Percentiles rank a stretch among this genome's conserved stretches.
Evolutionary conservation across 2,797 vertebrate species (phyloP).

Genomic region (Cryptoprocta ferox): DNA sequence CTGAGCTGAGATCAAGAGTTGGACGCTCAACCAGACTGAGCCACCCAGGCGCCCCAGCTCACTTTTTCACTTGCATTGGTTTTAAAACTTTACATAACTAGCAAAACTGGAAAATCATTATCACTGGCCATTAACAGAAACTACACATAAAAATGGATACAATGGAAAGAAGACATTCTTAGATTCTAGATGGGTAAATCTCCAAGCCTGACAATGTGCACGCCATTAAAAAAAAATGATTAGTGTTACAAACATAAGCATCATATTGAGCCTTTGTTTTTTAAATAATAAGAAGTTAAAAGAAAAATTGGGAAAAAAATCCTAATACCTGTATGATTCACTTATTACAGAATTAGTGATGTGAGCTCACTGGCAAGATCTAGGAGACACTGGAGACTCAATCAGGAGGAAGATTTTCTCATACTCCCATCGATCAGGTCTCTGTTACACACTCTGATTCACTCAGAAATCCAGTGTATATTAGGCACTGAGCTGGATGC

Average conservation of each 20-base stretch:
- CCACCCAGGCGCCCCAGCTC: neutral
- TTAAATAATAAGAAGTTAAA: neutral
- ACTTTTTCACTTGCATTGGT: neutral
- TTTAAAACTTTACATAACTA: conserved; percentile 35
- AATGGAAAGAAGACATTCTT: neutral
- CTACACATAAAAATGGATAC: neutral
- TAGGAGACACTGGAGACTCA: neutral
- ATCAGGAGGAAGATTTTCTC: neutral
- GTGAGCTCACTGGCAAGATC: neutral
- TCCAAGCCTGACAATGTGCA: neutral
- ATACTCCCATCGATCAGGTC: neutral
- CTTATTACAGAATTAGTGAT: neutral
- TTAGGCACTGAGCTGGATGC: neutral
- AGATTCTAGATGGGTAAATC: neutral
- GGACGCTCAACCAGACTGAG: too few species aligned
- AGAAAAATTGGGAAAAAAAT: neutral
- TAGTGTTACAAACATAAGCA: neutral
- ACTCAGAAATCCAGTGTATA: neutral
- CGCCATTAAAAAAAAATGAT: neutral
- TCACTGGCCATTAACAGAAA: neutral
- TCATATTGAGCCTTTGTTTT: neutral
- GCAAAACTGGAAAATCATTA: neutral
- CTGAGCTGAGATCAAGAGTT: too few species aligned
- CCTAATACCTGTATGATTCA: neutral
- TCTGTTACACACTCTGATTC: neutral